Percentiles rank a stretch among this genome's conserved stretches.
These are phyloP conservation scores for Porites australiensis DNA, from an alignment of 64 coral and sea anemone species.

Conservation along the genomic window DNA sequence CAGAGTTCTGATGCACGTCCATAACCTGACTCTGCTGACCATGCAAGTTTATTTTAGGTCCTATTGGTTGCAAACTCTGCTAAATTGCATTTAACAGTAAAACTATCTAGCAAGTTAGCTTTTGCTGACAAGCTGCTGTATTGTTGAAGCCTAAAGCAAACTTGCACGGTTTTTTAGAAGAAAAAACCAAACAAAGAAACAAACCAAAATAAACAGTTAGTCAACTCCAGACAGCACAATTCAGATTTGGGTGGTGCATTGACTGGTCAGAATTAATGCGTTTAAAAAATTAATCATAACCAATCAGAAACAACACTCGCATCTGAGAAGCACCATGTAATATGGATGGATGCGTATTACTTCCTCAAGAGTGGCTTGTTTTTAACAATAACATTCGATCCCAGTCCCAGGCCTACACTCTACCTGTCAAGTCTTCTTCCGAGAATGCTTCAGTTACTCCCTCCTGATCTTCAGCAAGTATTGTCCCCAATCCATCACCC, in stretches of 20 bases:
- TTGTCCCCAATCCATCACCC: not conserved
- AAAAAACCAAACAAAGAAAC: too few relatives aligned
- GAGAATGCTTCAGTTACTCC: constrained; percentile 23
- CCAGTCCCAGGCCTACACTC: not conserved
- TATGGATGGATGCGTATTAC: not conserved
- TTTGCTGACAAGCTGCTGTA: too few relatives aligned
- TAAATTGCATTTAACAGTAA: too few relatives aligned
- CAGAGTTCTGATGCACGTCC: too few relatives aligned
- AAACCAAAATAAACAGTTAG: too few relatives aligned
- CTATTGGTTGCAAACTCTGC: too few relatives aligned
- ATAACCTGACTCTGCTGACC: too few relatives aligned
- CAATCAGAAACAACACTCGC: not conserved
- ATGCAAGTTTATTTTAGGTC: too few relatives aligned
- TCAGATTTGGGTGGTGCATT: not conserved
- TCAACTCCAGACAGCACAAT: not conserved
- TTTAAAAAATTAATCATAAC: not conserved
- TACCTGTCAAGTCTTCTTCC: constrained; percentile 44
- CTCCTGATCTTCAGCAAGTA: not conserved
- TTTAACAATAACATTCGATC: not conserved
- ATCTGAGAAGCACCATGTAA: not conserved
- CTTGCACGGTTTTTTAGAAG: too few relatives aligned
- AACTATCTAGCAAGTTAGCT: too few relatives aligned
- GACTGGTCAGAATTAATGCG: too few relatives aligned
- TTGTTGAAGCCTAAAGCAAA: too few relatives aligned
- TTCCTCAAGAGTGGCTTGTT: not conserved